A percentile compares a stretch with the other conserved stretches of the same genome.
Evolutionary conservation across 2,797 vertebrate genomes (phyloP).

Genomic region (Threskiornis aethiopicus): DNA sequence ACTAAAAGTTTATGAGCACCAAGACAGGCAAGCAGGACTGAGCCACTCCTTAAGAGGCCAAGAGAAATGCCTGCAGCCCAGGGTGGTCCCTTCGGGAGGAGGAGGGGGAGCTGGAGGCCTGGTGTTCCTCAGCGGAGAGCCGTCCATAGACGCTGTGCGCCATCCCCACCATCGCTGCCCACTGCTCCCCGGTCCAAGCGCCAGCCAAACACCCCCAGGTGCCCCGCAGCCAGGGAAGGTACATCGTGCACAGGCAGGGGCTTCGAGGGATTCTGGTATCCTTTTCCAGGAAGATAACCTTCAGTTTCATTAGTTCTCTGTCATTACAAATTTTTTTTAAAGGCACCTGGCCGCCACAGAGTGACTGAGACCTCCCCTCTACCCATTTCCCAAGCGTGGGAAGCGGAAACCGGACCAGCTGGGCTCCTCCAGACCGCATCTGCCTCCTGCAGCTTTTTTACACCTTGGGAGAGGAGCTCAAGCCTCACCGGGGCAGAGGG

Average conservation of each 20-base stretch:
- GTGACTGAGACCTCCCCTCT: not conserved
- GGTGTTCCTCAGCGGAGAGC: not conserved
- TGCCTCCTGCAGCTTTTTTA: not conserved
- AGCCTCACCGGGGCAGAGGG: not conserved
- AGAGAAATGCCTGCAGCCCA: not conserved
- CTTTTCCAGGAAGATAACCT: not conserved
- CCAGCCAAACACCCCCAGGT: not conserved
- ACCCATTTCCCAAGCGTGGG: rapidly evolving
- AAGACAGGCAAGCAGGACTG: not conserved
- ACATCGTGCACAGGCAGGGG: no score
- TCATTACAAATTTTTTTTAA: not conserved
- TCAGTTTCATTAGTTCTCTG: not conserved
- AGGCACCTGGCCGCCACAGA: not conserved
- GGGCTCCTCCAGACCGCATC: rapidly evolving
- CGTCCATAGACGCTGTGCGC: no score
- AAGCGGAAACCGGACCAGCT: not conserved
- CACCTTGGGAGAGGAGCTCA: not conserved
- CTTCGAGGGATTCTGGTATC: rapidly evolving
- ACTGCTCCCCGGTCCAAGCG: rapidly evolving
- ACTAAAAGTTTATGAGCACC: not conserved
- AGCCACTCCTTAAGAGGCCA: not conserved
- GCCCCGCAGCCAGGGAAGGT: not conserved
- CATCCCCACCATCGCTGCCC: rapidly evolving
- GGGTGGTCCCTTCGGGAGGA: not conserved
- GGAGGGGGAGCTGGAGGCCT: not conserved